phyloP scores from a whole-genome alignment of 1,140 invertebrate species.

The Dermatophagoides farinae region DNA sequence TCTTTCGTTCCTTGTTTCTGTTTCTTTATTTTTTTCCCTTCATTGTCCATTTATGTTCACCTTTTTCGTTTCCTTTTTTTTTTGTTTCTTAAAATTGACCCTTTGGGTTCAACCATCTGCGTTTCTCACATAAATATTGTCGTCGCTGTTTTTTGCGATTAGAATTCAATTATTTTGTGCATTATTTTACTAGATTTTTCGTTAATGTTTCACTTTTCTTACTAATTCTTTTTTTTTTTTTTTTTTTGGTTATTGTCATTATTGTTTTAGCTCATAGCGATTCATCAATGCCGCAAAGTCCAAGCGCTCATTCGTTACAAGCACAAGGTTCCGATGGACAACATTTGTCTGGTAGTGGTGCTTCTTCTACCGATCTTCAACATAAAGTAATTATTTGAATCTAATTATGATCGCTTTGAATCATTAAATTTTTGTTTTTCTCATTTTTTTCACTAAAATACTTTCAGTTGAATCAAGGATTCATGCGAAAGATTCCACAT shows the following conservation, averaged over 20 bases:
- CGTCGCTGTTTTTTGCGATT: no score
- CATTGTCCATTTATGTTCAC: constrained; percentile 3
- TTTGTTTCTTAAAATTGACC: no score
- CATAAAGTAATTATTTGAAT: constrained; percentile 17
- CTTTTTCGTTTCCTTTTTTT: no score
- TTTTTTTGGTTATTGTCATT: neutral
- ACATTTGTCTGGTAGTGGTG: constrained; percentile 14
- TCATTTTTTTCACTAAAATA: neutral
- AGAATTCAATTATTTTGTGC: no score
- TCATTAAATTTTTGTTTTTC: neutral
- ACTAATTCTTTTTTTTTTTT: neutral
- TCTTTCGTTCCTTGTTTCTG: neutral
- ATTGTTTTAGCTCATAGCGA: neutral
- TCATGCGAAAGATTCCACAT: constrained; percentile 90
- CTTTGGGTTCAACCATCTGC: no score
- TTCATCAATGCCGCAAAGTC: constrained; percentile 17
- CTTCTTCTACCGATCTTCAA: constrained; percentile 24
- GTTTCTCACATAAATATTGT: no score
- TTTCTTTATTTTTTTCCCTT: constrained; percentile 1
- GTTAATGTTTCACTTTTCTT: neutral
- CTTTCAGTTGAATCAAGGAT: constrained; percentile 64
- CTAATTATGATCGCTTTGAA: neutral
- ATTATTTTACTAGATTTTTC: no score
- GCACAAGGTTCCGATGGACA: constrained; percentile 19
- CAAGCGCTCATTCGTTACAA: constrained; percentile 21